Evolutionary conservation across 1,140 invertebrate genomes (phyloP).

Genomic region (Neodiprion virginianus): DNA sequence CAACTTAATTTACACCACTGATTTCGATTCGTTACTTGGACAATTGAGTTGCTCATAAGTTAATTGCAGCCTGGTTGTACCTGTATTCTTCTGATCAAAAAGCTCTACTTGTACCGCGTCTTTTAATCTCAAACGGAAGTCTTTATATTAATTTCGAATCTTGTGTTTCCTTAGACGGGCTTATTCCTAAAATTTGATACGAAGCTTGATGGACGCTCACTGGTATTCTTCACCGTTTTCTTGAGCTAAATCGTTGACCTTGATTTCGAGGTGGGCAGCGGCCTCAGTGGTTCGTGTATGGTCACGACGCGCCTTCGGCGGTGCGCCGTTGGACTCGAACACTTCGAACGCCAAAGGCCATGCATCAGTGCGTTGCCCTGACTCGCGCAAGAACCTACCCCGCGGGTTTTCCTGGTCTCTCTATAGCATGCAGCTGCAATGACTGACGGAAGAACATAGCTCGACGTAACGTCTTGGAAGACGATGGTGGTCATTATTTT

Average conservation of each 20-base stretch:
- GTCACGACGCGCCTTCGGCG: neutral
- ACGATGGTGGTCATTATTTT: too few species aligned
- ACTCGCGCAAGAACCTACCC: constrained; percentile 2
- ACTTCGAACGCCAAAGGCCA: neutral
- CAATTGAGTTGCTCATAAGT: too few species aligned
- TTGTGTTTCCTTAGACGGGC: too few species aligned
- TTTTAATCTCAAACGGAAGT: too few species aligned
- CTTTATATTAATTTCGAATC: too few species aligned
- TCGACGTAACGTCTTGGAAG: neutral
- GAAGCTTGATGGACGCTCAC: too few species aligned
- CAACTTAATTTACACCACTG: too few species aligned
- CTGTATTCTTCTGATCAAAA: too few species aligned
- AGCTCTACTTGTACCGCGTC: too few species aligned
- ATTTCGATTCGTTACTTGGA: too few species aligned
- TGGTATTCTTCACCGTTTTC: neutral
- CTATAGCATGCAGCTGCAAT: neutral
- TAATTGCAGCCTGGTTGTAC: too few species aligned
- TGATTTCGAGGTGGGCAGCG: neutral
- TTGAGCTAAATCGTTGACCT: neutral
- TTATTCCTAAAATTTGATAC: too few species aligned
- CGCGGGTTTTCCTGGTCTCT: neutral
- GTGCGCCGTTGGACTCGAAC: neutral
- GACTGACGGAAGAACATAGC: neutral
- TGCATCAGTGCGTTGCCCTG: constrained; percentile 1
- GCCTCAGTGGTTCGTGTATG: neutral